Evolutionary conservation across 2,797 vertebrate genomes (phyloP), one percentile per base, ranked within the genome.

Genomic region (Natrix natrix): DNA sequence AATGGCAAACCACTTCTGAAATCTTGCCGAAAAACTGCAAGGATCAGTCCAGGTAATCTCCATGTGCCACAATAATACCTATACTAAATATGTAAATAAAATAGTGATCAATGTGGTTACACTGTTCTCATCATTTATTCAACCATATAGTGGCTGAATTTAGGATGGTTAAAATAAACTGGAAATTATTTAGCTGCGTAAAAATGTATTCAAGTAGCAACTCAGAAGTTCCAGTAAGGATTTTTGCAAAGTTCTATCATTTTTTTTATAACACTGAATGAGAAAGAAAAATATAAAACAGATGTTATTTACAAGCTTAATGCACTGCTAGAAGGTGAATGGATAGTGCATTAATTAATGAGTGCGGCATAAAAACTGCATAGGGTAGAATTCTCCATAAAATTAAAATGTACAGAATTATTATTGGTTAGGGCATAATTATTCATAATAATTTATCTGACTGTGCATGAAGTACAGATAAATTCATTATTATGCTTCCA

Each of bases 301-400:
- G 90, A 91, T 93, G 93, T 93, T 91, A 63, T 74, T 93, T 90
- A 89, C 93, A 91, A 87, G 90, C 48, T 93, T 63, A 88, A 89
- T 89, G 87, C 90, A 89, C 69, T 89, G 87, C 87, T 93, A 90
- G 66, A 86, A 93, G 87, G 43, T 91, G 69, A 78, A 86, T 28
- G 69, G 86, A 88, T 5, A 86, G 87, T 56, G 61, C 57, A 89
- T 93, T 93, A 93, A 89, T 89, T 93, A 91, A 89, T 91, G 56
- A 93, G 87, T 13, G 14, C 32, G 16, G 60, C 13, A 63, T 57
- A 86, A 69, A 54, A 61, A 61, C 55, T 61, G 43, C n/a, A 16
- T 28, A 93, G 87, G 83, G 56, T 43, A 88, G 61, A 61, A n/a
- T 90, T 55, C 24, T 14, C 86, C 32, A 89, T 78, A 88, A 93